These are phyloP conservation scores for Sebastes hubbsi DNA, from an alignment of 2,797 vertebrate species.

Conservation along the genomic window DNA sequence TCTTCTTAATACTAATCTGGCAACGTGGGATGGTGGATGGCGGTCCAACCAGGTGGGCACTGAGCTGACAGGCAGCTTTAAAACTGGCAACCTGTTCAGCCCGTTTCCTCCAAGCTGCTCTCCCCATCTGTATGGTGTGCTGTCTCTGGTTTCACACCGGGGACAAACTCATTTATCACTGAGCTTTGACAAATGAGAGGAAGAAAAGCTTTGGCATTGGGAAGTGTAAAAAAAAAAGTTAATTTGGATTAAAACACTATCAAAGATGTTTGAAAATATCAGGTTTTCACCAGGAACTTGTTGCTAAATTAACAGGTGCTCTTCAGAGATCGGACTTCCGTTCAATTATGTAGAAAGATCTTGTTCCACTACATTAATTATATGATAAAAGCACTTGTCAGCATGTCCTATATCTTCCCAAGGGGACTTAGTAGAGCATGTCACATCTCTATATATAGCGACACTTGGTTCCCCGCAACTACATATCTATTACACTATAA, in stretches of 20 bases:
- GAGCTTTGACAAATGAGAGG: slow-evolving; percentile 50
- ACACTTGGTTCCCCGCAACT: slow-evolving; percentile 36
- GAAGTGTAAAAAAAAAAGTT: background rate
- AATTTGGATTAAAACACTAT: background rate
- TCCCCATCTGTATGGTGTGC: slow-evolving; percentile 58
- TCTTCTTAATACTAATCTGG: slow-evolving; percentile 22
- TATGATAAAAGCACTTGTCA: slow-evolving; percentile 26
- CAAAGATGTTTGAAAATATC: background rate
- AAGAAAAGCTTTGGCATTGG: slow-evolving; percentile 6
- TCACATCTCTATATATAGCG: slow-evolving; percentile 48
- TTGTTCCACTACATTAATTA: background rate
- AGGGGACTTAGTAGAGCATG: background rate
- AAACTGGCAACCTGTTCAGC: slow-evolving; percentile 54
- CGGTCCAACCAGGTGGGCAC: slow-evolving; percentile 33
- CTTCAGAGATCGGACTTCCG: background rate
- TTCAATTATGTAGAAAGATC: background rate
- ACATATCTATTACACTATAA: slow-evolving; percentile 45
- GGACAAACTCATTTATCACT: slow-evolving; percentile 32
- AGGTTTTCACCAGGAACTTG: background rate
- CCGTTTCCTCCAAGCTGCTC: slow-evolving; percentile 49
- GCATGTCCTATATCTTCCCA: slow-evolving; percentile 24
- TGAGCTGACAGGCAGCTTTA: slow-evolving; percentile 40
- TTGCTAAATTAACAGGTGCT: background rate
- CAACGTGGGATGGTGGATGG: slow-evolving; percentile 11
- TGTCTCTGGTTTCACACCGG: slow-evolving; percentile 27